phyloP scores from a whole-genome alignment of 2,888 invertebrate genomes.

The Torymus texanus region DNA sequence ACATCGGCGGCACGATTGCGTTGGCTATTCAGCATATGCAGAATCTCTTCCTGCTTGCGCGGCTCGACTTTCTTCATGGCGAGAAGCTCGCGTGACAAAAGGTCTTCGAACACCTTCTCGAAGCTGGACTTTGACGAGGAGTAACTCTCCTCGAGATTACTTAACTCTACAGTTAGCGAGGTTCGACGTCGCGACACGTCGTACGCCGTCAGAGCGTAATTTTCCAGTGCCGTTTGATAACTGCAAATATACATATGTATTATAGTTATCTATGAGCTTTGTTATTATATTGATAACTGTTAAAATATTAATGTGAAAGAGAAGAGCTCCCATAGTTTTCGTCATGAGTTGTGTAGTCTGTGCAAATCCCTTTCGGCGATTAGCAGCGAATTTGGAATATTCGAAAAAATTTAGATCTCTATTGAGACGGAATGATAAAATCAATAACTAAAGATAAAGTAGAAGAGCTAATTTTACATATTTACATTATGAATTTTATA shows the following conservation, averaged over 20 bases:
- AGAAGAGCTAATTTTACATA: too few species aligned
- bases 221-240: constrained; percentile 56
- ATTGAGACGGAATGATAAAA: too few species aligned
- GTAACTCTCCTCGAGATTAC: constrained; percentile 25
- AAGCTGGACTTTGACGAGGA: constrained; percentile 6
- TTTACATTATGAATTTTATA: too few species aligned
- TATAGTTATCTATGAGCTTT: too few species aligned
- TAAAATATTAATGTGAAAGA: too few species aligned
- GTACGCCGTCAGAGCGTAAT: constrained; percentile 44
- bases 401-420: too few species aligned
- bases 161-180: constrained; percentile 16
- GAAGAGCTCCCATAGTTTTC: too few species aligned
- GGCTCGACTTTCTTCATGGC: constrained; percentile 47
- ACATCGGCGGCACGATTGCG: constrained; percentile 45
- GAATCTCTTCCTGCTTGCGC: background rate
- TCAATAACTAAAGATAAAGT: too few species aligned
- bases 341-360: too few species aligned
- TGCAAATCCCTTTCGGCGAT: too few species aligned
- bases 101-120: constrained; percentile 47
- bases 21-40: constrained; percentile 54
- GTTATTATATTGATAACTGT: too few species aligned
- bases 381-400: too few species aligned
- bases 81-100: constrained; percentile 47
- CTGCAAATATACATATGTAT: constrained; percentile 12
- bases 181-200: constrained; percentile 8